phyloP scores from a whole-genome alignment of 2,797 vertebrate species.

The Lithobates pipiens region DNA sequence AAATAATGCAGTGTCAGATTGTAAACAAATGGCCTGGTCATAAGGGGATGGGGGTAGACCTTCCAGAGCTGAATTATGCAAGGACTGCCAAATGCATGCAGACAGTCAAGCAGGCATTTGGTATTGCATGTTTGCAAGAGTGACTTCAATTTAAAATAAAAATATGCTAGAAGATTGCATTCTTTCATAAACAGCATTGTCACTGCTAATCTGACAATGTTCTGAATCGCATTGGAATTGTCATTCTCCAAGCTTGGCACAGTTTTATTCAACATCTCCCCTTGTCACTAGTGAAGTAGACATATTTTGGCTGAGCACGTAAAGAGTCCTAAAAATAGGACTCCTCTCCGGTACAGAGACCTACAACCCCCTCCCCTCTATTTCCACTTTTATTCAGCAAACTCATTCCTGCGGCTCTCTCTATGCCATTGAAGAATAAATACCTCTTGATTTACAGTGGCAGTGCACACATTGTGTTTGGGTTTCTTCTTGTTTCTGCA shows the following conservation, averaged over 20 bases:
- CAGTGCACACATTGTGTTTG: background rate
- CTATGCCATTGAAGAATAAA: background rate
- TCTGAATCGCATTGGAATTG: background rate
- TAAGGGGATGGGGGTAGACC: no score
- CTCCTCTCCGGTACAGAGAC: background rate
- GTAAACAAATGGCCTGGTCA: no score
- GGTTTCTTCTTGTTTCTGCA: background rate
- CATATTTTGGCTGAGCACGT: slow-evolving; percentile 10
- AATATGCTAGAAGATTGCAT: no score
- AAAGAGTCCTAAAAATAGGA: slow-evolving; percentile 36
- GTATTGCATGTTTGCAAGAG: no score
- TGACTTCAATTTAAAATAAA: no score
- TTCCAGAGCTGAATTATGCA: background rate
- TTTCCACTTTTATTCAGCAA: background rate
- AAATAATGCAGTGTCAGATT: no score
- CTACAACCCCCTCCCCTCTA: background rate
- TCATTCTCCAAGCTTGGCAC: background rate
- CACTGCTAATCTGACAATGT: background rate
- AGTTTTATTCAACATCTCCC: background rate
- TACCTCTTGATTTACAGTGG: background rate
- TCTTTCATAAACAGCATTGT: no score
- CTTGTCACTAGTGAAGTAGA: background rate
- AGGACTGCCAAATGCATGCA: no score
- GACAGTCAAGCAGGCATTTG: background rate
- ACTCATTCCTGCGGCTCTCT: background rate